phyloP scores from a whole-genome alignment of 2,888 invertebrate genomes.

The Drosophila neoperkinsi region DNA sequence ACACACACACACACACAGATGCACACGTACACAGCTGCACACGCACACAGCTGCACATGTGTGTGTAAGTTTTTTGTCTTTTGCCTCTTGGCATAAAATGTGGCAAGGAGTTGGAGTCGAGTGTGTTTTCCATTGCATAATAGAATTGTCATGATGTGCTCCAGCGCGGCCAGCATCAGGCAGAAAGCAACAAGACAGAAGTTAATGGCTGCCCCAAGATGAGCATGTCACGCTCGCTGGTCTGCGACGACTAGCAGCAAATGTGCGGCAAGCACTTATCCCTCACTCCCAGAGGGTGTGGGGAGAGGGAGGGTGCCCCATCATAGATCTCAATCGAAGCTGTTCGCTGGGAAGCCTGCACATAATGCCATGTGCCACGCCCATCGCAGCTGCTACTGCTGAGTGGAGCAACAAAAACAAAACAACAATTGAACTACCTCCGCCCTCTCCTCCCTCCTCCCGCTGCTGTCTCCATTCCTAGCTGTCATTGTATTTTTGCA shows the following conservation, averaged over 20 bases:
- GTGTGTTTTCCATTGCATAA: conserved; percentile 57
- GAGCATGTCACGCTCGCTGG: conserved; percentile 78
- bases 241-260: conserved; percentile 65
- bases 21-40: conserved; percentile 22
- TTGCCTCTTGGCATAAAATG: conserved; percentile 38
- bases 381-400: conserved; percentile 1
- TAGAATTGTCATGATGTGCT: conserved; percentile 67
- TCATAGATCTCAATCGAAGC: conserved; percentile 31
- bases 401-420: conserved; percentile 6
- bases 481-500: background rate
- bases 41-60: conserved; percentile 16
- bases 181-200: conserved; percentile 35
- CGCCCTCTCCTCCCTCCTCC: background rate
- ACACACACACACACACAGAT: conserved; percentile 34
- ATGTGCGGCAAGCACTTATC: conserved; percentile 65
- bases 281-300: background rate
- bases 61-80: conserved; percentile 21
- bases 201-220: conserved; percentile 67
- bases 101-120: background rate
- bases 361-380: conserved; percentile 33
- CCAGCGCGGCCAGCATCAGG: conserved; percentile 56
- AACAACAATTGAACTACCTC: background rate
- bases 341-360: conserved; percentile 36
- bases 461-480: background rate
- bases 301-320: background rate